Conservation (phyloP, 2,888 invertebrate species). For the Drosophila anomelani region DNA sequence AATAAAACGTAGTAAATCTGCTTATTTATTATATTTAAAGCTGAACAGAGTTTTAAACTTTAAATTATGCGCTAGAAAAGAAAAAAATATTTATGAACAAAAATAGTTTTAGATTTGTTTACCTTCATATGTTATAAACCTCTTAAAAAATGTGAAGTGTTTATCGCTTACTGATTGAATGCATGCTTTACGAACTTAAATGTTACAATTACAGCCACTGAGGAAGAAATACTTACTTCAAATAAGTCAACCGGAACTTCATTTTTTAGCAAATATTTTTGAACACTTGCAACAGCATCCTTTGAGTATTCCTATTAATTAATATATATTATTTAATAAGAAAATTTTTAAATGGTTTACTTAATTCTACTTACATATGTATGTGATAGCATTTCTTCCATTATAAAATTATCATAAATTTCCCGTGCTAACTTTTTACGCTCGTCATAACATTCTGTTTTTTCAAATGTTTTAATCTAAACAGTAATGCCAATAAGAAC, state of each 20-base stretch:
- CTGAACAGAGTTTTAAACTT: no score
- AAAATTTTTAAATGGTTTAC: background rate
- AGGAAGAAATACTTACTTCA: slow-evolving; percentile 89
- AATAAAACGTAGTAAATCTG: no score
- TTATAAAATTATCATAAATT: slow-evolving; percentile 99
- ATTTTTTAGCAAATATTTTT: slow-evolving; percentile 98
- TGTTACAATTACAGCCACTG: no score
- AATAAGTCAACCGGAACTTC: slow-evolving; percentile 98
- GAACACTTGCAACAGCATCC: slow-evolving; percentile 98
- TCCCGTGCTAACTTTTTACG: slow-evolving; percentile 97
- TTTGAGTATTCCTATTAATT: slow-evolving; percentile 96
- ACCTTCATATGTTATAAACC: no score
- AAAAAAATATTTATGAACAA: no score
- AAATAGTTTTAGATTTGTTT: no score
- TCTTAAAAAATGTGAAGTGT: no score
- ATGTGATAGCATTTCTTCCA: slow-evolving; percentile 99
- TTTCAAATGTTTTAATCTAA: slow-evolving; percentile 99
- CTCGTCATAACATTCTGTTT: slow-evolving; percentile 98
- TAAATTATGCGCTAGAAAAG: no score
- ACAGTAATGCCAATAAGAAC: slow-evolving; percentile 70
- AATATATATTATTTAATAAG: background rate
- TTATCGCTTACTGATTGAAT: no score
- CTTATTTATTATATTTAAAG: no score
- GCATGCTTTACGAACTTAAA: no score
- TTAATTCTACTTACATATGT: slow-evolving; percentile 92